These are phyloP conservation scores for Calidris pugnax DNA, from an alignment of 2,113 vertebrate species.

Conservation along the genomic window DNA sequence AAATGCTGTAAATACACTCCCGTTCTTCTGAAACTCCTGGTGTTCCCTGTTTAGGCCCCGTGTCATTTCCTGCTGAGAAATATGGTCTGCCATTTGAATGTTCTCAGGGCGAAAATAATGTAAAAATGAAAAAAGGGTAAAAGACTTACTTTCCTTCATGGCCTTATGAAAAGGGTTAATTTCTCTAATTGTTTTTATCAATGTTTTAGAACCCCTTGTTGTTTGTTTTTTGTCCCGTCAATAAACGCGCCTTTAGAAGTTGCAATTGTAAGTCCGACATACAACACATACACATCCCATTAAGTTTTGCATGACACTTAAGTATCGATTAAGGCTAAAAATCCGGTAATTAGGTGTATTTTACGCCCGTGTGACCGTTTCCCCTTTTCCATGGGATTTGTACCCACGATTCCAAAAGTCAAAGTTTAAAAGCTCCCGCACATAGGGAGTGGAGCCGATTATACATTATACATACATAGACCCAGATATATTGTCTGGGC, in stretches of 20 bases:
- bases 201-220: background rate
- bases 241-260: background rate
- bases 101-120: background rate
- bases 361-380: background rate
- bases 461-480: too few relatives aligned
- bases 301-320: fast-evolving
- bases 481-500: too few relatives aligned
- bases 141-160: background rate
- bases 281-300: fast-evolving
- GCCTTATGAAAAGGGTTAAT: background rate
- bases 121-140: background rate
- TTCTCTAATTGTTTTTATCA: background rate
- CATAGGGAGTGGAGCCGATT: fast-evolving
- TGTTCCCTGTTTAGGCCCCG: fast-evolving
- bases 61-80: background rate
- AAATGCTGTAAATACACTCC: background rate
- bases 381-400: background rate
- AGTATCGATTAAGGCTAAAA: background rate
- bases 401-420: background rate
- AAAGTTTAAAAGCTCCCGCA: background rate
- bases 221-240: background rate
- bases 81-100: fast-evolving
- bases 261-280: background rate
- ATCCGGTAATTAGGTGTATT: background rate
- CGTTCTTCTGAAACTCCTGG: background rate